phyloP scores from a whole-genome alignment of 2,888 invertebrate genomes.

The Eledona agricola region DNA sequence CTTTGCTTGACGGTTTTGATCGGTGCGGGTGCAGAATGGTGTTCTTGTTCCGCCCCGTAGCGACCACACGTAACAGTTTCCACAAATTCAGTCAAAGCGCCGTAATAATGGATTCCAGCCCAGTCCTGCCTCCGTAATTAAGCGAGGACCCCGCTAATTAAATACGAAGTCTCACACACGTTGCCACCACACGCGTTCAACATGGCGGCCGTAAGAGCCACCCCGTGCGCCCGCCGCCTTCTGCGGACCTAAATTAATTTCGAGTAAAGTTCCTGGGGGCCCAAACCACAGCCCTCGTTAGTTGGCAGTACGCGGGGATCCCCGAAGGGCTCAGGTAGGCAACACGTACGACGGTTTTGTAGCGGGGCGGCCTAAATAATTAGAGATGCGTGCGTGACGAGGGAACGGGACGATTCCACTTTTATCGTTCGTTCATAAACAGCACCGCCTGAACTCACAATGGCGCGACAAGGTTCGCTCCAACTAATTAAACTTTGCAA shows the following conservation, averaged over 20 bases:
- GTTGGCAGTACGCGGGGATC: constrained; percentile 45
- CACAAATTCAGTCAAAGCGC: constrained; percentile 58
- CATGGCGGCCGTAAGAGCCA: constrained; percentile 51
- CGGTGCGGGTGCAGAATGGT: background rate
- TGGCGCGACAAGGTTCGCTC: constrained; percentile 60
- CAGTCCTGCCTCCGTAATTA: constrained; percentile 61
- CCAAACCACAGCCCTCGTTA: constrained; percentile 45
- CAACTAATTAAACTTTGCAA: constrained; percentile 64
- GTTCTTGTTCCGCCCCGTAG: constrained; percentile 37
- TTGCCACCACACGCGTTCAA: constrained; percentile 57
- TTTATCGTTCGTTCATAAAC: constrained; percentile 32
- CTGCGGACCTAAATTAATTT: constrained; percentile 62
- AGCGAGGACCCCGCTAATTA: constrained; percentile 61
- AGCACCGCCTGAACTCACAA: constrained; percentile 55
- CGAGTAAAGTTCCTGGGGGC: constrained; percentile 55
- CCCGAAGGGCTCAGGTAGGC: constrained; percentile 29
- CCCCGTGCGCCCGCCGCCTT: constrained; percentile 36
- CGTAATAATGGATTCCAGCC: constrained; percentile 58
- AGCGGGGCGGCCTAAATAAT: constrained; percentile 31
- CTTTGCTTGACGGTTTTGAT: no score
- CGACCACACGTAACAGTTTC: constrained; percentile 59
- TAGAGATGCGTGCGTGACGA: constrained; percentile 34
- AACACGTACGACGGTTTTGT: constrained; percentile 27
- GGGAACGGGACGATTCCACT: constrained; percentile 6
- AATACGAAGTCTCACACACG: constrained; percentile 60